phyloP scores from a whole-genome alignment of 2,888 invertebrate genomes.

The Augochlorella aurata region DNA sequence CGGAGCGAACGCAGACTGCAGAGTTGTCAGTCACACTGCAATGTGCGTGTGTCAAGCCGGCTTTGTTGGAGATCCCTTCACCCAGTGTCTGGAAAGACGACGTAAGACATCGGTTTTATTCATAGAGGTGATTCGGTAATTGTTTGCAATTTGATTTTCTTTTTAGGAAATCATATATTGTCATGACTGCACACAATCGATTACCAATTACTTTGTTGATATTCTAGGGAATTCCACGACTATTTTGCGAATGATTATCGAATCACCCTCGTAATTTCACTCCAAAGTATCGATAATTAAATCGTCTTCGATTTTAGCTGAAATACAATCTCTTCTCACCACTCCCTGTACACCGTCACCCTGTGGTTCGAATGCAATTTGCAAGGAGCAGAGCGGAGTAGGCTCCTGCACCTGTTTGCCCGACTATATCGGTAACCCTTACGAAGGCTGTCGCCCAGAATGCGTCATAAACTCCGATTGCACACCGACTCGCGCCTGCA shows the following conservation, averaged over 20 bases:
- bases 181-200: too few relatives aligned
- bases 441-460: constrained; percentile 89
- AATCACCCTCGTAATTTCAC: neutral
- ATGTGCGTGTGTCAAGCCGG: constrained; percentile 85
- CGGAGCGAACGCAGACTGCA: constrained; percentile 88
- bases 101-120: constrained; percentile 61
- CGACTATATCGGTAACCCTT: constrained; percentile 87
- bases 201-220: neutral
- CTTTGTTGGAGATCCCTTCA: constrained; percentile 79
- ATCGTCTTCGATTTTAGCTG: constrained; percentile 9
- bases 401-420: constrained; percentile 85
- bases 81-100: constrained; percentile 79
- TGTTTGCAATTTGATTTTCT: neutral
- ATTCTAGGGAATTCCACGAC: neutral
- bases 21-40: constrained; percentile 89
- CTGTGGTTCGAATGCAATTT: constrained; percentile 86
- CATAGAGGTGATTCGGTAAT: neutral
- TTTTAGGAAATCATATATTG: too few relatives aligned
- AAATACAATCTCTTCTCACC: constrained; percentile 72
- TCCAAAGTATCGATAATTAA: neutral
- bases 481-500: constrained; percentile 87
- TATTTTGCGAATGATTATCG: neutral
- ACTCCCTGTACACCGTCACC: constrained; percentile 86
- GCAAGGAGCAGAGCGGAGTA: constrained; percentile 82
- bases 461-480: constrained; percentile 91